Percentiles rank a stretch among this genome's conserved stretches.
Evolutionary conservation across 2,888 invertebrate genomes (phyloP).

Genomic region (Taenaris catops): DNA sequence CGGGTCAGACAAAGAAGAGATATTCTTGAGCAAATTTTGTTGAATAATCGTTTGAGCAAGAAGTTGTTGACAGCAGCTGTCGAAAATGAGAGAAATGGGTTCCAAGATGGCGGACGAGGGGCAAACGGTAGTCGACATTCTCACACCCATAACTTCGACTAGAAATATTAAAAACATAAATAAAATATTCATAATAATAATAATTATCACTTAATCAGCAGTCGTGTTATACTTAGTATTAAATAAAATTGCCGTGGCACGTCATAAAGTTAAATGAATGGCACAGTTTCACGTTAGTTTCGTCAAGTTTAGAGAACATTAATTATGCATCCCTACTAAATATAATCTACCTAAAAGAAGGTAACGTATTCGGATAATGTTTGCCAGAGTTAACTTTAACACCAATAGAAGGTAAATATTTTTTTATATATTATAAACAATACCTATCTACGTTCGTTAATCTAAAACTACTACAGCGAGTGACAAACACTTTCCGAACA

Average conservation of each 20-base stretch:
- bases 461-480: constrained; percentile 15
- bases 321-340: constrained; percentile 36
- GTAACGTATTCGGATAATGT: constrained; percentile 43
- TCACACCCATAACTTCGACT: constrained; percentile 66
- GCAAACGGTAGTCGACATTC: constrained; percentile 58
- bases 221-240: constrained; percentile 71
- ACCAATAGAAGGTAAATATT: constrained; percentile 24
- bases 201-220: constrained; percentile 74
- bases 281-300: constrained; percentile 80
- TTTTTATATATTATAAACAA: constrained; percentile 21
- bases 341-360: constrained; percentile 36
- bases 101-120: constrained; percentile 37
- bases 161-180: constrained; percentile 71
- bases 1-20: constrained; percentile 11
- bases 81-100: constrained; percentile 44
- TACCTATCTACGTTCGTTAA: constrained; percentile 24
- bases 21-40: constrained; percentile 75
- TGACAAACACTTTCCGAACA: constrained; percentile 34
- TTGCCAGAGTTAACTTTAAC: constrained; percentile 31
- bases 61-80: constrained; percentile 61
- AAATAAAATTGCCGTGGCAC: constrained; percentile 73
- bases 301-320: constrained; percentile 61
- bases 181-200: constrained; percentile 36
- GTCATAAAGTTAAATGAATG: constrained; percentile 75
- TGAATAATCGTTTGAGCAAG: constrained; percentile 74